Base-by-base conservation (phyloP, 2,113 vertebrate species). In the Myrmophylax atrothorax region DNA sequence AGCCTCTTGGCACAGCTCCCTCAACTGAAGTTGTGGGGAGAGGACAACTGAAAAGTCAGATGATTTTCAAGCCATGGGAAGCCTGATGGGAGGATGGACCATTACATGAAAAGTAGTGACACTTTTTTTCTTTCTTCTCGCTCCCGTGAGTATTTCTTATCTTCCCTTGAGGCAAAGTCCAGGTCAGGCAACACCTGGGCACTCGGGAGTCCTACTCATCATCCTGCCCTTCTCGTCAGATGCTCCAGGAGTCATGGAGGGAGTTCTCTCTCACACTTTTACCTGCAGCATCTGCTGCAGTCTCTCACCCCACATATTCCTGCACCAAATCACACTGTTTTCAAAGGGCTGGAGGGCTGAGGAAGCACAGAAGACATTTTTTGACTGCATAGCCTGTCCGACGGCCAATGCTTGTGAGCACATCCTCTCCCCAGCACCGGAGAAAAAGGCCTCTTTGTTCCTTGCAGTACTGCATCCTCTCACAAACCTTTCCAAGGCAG, bases 261-360 rank as follows among this genome's bases (percentile, higher is more conserved):
- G 17, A 0, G 0, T 26, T 18, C 46, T 44, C 33, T 37, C 38
- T 70, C 40, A 9, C 6, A 4, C 1, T 60, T 66, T 62, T 15
- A 59, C 14, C 44, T 10, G 2, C 35, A 52, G 3, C 17, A 38
- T 18, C 37, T 50, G 47, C 49, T 4, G 3, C 20, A n/a, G 10
- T n/a, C 33, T 72, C 68, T 42, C 53, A 42, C 33, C 33, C 46
- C 0, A 2, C 55, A 17, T 1, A 2, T 2, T 5, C n/a, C 24
- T 62, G 24, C 9, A 20, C 25, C 44, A 42, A 14, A n/a, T 35
- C 59, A 31, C 5, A 2, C 28, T 0, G 0, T 17, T 6, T 14
- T 60, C 40, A 40, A 85, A 66, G 52, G 28, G 4, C 75, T 78
- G 29, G 70, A n/a, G 24, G 37, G 40, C 20, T 78, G 64, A 77